Evolutionary conservation across 2,113 vertebrate species (phyloP).

Genomic region (Chauna torquata): DNA sequence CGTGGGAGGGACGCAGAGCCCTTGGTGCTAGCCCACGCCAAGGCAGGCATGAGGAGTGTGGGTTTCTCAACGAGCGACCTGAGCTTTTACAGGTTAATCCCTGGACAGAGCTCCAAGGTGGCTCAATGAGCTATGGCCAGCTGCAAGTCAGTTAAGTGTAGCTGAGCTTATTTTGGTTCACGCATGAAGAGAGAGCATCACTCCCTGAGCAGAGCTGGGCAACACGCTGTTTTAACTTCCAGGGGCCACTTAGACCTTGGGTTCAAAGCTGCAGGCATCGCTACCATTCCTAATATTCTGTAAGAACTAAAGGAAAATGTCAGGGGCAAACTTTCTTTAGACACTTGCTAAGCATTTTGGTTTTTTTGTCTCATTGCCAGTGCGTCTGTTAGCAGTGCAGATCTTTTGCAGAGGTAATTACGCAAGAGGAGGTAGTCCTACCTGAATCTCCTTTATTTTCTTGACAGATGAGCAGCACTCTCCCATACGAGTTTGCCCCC

Average conservation of each 20-base stretch:
- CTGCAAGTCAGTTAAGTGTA: slow-evolving; percentile 45
- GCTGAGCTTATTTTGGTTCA: slow-evolving; percentile 19
- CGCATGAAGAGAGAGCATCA: background rate
- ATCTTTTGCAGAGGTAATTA: background rate
- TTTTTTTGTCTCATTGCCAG: background rate
- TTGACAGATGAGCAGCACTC: background rate
- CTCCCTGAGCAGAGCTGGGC: background rate
- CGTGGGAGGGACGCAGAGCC: background rate
- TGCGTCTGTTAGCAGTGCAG: background rate
- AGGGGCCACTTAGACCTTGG: background rate
- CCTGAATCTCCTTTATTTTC: background rate
- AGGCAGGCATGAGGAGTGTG: background rate
- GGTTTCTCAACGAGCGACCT: background rate
- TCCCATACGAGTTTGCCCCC: background rate
- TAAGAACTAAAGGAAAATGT: background rate
- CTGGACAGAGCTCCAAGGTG: background rate
- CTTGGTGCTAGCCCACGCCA: background rate
- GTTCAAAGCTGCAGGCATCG: background rate
- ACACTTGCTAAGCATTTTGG: background rate
- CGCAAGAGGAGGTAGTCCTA: background rate
- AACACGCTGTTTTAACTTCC: background rate
- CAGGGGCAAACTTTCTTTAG: background rate
- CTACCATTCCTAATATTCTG: background rate
- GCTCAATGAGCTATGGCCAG: background rate
- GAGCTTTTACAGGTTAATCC: slow-evolving; percentile 29